Evolutionary conservation across 1,140 invertebrate genomes (phyloP).

Genomic region (Protaetia brevitarsis): DNA sequence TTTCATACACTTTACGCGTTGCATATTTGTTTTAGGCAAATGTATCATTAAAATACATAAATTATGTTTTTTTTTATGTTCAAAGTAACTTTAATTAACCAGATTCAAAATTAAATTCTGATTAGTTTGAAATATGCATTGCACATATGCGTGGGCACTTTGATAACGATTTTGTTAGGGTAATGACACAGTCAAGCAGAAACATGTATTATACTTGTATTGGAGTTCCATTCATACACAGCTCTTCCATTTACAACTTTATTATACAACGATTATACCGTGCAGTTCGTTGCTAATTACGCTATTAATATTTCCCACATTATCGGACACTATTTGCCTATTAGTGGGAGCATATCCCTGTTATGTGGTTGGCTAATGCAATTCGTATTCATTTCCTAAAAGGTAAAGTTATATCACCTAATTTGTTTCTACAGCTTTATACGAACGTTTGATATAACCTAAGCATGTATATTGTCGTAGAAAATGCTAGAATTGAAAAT

Average conservation of each 20-base stretch:
- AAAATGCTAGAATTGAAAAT: background rate
- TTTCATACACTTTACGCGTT: background rate
- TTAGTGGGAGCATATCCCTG: background rate
- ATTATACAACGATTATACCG: background rate
- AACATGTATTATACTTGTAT: background rate
- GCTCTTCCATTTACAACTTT: slow-evolving; percentile 1
- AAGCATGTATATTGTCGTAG: too few relatives aligned
- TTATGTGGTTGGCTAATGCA: background rate
- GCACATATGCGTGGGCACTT: too few relatives aligned
- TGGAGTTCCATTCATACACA: background rate
- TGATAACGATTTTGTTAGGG: background rate
- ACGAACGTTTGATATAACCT: too few relatives aligned
- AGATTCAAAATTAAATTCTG: too few relatives aligned
- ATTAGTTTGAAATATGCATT: background rate
- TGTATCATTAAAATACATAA: too few relatives aligned
- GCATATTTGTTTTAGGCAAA: too few relatives aligned
- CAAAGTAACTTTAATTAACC: too few relatives aligned
- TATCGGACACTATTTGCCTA: background rate
- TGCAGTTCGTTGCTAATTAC: background rate
- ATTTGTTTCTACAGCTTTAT: too few relatives aligned
- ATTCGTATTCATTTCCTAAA: background rate
- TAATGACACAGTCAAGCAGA: background rate
- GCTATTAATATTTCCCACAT: background rate
- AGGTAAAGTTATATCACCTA: too few relatives aligned
- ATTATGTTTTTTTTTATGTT: too few relatives aligned